phyloP scores from a whole-genome alignment of 2,113 vertebrate species.

The Nyctereutes procyonoides region DNA sequence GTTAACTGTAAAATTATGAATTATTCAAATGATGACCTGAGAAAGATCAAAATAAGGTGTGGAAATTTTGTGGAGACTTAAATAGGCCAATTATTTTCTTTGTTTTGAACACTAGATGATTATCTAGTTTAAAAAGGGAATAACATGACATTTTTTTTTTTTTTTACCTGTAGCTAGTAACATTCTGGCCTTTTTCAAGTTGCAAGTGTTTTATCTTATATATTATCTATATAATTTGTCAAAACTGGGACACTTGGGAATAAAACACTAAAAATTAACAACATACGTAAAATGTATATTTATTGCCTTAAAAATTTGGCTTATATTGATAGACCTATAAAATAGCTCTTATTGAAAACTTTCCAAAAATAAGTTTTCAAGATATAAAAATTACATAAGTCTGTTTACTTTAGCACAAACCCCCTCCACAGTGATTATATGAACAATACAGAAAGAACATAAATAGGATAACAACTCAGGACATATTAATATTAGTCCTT shows the following conservation, averaged over 20 bases:
- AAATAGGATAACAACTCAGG: neutral
- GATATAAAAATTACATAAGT: neutral
- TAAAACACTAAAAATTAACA: neutral
- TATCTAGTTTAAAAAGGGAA: neutral
- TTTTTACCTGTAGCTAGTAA: neutral
- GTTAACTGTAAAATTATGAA: neutral
- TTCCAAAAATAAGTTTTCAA: conserved; percentile 15
- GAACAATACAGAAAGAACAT: neutral
- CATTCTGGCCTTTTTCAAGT: neutral
- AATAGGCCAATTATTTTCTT: neutral
- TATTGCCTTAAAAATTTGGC: neutral
- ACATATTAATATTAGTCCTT: neutral
- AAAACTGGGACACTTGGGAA: neutral
- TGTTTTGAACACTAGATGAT: neutral
- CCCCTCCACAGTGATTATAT: neutral
- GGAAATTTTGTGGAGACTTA: neutral
- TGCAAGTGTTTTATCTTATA: neutral
- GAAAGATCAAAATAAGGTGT: conserved; percentile 34
- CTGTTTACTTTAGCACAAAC: neutral
- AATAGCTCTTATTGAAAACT: conserved; percentile 1
- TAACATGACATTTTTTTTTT: neutral
- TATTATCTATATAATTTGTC: neutral
- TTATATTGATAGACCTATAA: neutral
- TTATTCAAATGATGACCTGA: neutral
- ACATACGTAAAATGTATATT: neutral